Percentiles rank a stretch among this genome's conserved stretches.
Evolutionary conservation across 2,113 vertebrate species (phyloP).

Genomic region (Egretta garzetta): DNA sequence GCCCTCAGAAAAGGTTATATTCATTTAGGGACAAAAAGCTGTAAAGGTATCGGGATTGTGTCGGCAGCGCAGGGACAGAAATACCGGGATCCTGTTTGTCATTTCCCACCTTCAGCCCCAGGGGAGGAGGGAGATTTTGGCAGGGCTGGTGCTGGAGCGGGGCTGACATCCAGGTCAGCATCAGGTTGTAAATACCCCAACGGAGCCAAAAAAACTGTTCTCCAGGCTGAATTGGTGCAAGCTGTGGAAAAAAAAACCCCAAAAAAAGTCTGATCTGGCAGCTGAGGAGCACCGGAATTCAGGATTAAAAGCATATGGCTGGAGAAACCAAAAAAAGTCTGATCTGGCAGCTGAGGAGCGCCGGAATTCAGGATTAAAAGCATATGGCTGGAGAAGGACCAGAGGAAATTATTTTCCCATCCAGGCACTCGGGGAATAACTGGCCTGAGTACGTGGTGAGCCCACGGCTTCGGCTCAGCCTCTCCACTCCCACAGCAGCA

Average conservation of each 20-base stretch:
- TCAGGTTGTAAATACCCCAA: neutral
- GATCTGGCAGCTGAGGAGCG: neutral
- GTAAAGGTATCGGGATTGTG: neutral
- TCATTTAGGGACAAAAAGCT: neutral
- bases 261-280: neutral
- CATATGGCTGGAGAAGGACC: neutral
- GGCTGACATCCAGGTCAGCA: neutral
- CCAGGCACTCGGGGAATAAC: neutral
- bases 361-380: neutral
- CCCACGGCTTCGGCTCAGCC: neutral
- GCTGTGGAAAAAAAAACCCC: neutral
- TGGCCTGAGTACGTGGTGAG: fast-evolving
- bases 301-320: neutral
- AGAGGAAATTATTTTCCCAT: neutral
- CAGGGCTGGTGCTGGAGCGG: neutral
- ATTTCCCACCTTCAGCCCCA: neutral
- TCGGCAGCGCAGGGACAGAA: fast-evolving
- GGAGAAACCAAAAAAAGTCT: neutral
- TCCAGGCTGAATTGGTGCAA: neutral
- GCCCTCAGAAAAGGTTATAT: neutral
- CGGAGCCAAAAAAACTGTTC: neutral
- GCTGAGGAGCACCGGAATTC: neutral
- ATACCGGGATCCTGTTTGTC: neutral
- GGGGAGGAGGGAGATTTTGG: neutral
- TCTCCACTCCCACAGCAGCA: neutral